Percentiles rank a stretch among this genome's conserved stretches.
These are phyloP conservation scores for Myotis davidii DNA, from an alignment of 2,113 vertebrate genomes.

Conservation along the genomic window DNA sequence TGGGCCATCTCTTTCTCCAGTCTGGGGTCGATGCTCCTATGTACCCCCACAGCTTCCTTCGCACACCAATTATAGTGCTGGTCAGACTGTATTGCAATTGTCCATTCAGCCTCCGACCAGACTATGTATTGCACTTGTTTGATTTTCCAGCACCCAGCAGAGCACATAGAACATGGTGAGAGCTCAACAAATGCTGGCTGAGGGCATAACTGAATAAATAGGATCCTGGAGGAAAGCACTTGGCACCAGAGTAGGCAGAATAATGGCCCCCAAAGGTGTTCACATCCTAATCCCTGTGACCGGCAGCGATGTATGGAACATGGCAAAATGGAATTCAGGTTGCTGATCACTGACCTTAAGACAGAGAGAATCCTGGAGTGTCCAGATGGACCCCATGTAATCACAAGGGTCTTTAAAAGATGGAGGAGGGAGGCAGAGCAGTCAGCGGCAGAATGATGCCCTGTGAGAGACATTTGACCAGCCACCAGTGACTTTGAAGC, in stretches of 20 bases:
- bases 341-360: background rate
- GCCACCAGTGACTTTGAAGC: background rate
- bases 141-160: background rate
- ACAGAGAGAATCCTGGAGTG: background rate
- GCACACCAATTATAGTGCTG: background rate
- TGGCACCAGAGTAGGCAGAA: background rate
- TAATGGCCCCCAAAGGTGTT: background rate
- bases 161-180: background rate
- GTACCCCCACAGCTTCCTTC: background rate
- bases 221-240: background rate
- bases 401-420: background rate
- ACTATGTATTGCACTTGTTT: background rate
- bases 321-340: background rate
- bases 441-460: background rate
- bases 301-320: background rate
- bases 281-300: background rate
- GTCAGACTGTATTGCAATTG: background rate
- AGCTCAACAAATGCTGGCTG: background rate
- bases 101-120: background rate
- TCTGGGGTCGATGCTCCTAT: background rate
- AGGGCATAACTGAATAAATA: background rate
- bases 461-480: background rate
- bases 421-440: background rate
- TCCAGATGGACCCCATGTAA: background rate
- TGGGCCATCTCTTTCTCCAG: background rate